Evolutionary conservation across 2,888 invertebrate genomes (phyloP).

Genomic region (Darwinula stevensoni): DNA sequence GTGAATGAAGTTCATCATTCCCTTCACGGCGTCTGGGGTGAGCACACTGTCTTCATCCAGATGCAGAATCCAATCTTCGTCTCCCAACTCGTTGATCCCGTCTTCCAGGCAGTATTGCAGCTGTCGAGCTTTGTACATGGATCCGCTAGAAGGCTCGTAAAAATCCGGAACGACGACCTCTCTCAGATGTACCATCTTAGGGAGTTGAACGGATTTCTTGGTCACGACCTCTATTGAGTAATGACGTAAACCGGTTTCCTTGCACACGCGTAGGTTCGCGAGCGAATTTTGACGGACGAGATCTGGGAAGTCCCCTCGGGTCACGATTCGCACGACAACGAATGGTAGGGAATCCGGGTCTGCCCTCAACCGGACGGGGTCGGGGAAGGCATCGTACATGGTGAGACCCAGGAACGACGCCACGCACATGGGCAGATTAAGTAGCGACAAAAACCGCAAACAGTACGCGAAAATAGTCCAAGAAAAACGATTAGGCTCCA

Average conservation of each 20-base stretch:
- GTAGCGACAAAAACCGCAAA: too few relatives aligned
- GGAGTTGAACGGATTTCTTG: constrained; percentile 47
- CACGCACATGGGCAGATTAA: too few relatives aligned
- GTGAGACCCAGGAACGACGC: too few relatives aligned
- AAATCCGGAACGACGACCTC: constrained; percentile 53
- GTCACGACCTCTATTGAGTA: constrained; percentile 92
- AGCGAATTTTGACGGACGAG: constrained; percentile 58
- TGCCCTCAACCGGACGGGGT: too few relatives aligned
- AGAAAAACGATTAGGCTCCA: too few relatives aligned
- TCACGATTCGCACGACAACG: constrained; percentile 79
- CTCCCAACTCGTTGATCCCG: constrained; percentile 45
- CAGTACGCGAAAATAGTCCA: too few relatives aligned
- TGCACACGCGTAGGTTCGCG: constrained; percentile 56
- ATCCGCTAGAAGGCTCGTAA: constrained; percentile 66
- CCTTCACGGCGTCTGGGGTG: constrained; percentile 57
- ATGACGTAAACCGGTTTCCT: constrained; percentile 69
- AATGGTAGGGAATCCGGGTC: too few relatives aligned
- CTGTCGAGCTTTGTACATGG: constrained; percentile 74
- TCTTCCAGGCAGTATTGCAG: constrained; percentile 82
- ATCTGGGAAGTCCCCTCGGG: constrained; percentile 73
- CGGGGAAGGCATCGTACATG: too few relatives aligned
- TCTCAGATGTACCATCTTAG: too few relatives aligned
- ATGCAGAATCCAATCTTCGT: constrained; percentile 84
- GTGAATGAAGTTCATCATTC: constrained; percentile 71
- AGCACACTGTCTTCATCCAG: constrained; percentile 83